These are phyloP conservation scores for Cervus canadensis DNA, from an alignment of 2,113 vertebrate species.

Conservation along the genomic window DNA sequence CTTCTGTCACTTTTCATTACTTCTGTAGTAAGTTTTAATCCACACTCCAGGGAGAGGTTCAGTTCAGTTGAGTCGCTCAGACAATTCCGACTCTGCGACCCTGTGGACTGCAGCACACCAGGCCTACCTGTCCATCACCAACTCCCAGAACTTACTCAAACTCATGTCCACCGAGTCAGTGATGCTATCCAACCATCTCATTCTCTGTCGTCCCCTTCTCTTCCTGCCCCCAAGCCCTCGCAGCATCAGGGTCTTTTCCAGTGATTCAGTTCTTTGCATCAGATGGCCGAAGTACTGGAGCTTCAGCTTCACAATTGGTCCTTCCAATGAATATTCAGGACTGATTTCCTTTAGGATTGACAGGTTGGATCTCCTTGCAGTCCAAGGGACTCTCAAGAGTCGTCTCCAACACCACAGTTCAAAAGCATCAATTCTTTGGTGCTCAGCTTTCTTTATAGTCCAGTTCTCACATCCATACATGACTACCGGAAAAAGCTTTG, in stretches of 20 bases:
- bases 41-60: background rate
- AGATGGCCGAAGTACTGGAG: background rate
- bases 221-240: rapidly evolving
- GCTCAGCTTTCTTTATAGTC: background rate
- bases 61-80: background rate
- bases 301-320: background rate
- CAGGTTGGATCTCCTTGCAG: background rate
- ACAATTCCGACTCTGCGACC: rapidly evolving
- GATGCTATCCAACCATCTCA: background rate
- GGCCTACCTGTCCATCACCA: background rate
- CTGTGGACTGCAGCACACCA: background rate
- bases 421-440: background rate
- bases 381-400: background rate
- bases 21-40: background rate
- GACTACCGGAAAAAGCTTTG: background rate
- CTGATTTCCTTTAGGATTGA: background rate
- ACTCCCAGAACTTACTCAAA: rapidly evolving
- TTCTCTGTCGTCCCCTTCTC: background rate
- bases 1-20: background rate
- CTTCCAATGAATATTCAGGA: background rate
- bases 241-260: background rate
- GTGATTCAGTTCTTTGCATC: background rate
- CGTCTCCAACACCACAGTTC: background rate
- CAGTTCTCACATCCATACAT: background rate
- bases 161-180: background rate